Percentiles rank a stretch among this genome's conserved stretches.
Evolutionary conservation across 2,888 invertebrate species (phyloP).

Genomic region (Melipona bicolor): DNA sequence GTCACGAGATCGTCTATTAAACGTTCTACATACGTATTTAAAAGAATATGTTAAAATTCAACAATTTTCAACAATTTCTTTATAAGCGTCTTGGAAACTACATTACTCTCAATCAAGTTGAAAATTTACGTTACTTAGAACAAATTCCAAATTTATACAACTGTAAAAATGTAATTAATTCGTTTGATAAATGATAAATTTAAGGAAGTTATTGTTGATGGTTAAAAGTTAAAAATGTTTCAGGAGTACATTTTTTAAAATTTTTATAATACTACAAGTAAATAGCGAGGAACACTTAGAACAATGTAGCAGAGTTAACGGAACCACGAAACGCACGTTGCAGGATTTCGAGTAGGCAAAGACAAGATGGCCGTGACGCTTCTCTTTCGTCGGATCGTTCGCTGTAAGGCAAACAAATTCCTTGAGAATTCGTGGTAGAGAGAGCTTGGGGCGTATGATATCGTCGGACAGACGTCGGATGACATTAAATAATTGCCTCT

Average conservation of each 20-base stretch:
- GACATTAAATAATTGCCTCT: conserved; percentile 50
- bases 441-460: conserved; percentile 47
- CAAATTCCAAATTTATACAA: neutral
- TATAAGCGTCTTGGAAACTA: neutral
- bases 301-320: conserved; percentile 11
- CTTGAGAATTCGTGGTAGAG: conserved; percentile 75
- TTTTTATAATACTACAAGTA: neutral
- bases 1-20: conserved; percentile 50
- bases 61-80: neutral
- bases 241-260: too few species aligned
- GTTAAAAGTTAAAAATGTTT: neutral
- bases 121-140: neutral
- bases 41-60: neutral
- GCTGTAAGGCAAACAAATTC: conserved; percentile 78
- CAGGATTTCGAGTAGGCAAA: conserved; percentile 58
- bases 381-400: conserved; percentile 79
- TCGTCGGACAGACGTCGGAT: conserved; percentile 28
- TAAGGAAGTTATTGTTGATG: neutral
- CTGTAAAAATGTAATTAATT: too few species aligned
- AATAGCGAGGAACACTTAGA: neutral
- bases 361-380: conserved; percentile 77
- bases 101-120: neutral
- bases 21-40: conserved; percentile 3
- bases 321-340: conserved; percentile 23
- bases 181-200: neutral